A percentile compares a stretch with the other conserved stretches of the same genome.
Conservation (phyloP, 2,888 invertebrate genomes). For the Anarsia innoxiella region DNA sequence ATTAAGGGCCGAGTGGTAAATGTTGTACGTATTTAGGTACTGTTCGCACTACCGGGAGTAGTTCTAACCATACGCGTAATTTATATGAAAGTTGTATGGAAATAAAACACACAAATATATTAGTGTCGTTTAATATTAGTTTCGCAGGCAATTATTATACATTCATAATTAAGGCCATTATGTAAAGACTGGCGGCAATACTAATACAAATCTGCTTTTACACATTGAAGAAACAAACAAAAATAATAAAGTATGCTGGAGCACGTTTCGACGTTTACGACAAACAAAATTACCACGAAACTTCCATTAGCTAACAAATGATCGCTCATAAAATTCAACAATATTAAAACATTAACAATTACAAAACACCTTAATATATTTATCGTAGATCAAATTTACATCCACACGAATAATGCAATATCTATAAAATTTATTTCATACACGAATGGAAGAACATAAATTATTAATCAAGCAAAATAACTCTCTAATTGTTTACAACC, state of each 20-base stretch:
- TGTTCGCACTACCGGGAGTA: too few species aligned
- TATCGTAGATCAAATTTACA: constrained; percentile 40
- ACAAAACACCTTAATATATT: constrained; percentile 45
- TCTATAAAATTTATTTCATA: constrained; percentile 14
- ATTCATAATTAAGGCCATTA: constrained; percentile 52
- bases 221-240: constrained; percentile 12
- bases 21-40: too few species aligned
- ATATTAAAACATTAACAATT: constrained; percentile 67
- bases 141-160: constrained; percentile 61
- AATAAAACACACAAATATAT: constrained; percentile 11
- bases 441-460: constrained; percentile 7
- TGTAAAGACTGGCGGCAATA: constrained; percentile 38
- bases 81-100: neutral
- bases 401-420: constrained; percentile 21
- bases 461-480: constrained; percentile 16
- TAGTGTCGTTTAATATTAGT: constrained; percentile 54
- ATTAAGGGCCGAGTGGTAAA: neutral
- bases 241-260: neutral
- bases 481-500: constrained; percentile 13
- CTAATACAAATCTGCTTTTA: constrained; percentile 37
- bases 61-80: too few species aligned
- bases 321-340: constrained; percentile 63
- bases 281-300: constrained; percentile 21
- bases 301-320: constrained; percentile 43
- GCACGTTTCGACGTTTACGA: constrained; percentile 1